phyloP scores from a whole-genome alignment of 2,113 vertebrate species.

The Leptobrachium ailaonicum region DNA sequence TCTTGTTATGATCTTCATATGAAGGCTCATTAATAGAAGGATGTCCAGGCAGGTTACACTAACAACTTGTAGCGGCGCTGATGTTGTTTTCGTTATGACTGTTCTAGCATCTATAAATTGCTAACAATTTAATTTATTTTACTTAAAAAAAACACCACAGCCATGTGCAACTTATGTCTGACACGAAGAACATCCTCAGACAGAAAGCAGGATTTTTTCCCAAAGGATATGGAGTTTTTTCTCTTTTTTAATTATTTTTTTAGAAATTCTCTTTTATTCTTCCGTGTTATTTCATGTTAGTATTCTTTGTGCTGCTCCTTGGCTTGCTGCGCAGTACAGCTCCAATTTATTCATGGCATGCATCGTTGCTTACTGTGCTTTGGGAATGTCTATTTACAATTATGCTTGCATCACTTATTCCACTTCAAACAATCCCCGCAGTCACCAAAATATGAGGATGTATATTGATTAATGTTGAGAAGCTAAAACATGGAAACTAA shows the following conservation, averaged over 20 bases:
- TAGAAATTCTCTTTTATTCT: neutral
- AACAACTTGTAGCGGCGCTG: no score
- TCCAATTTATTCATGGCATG: constrained; percentile 33
- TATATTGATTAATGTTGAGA: constrained; percentile 31
- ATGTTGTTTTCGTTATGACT: no score
- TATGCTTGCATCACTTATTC: neutral
- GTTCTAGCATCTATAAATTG: neutral
- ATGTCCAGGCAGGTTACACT: no score
- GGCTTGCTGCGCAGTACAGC: neutral
- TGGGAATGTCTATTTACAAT: neutral
- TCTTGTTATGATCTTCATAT: no score
- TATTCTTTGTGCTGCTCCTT: constrained; percentile 1
- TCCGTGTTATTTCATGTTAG: neutral
- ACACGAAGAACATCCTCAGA: neutral
- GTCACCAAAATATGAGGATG: rapidly evolving
- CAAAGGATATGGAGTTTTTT: neutral
- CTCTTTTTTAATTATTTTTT: neutral
- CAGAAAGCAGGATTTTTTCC: neutral
- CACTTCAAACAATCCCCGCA: constrained; percentile 6
- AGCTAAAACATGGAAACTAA: neutral
- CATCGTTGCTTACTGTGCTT: neutral
- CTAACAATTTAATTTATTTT: neutral
- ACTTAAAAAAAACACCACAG: no score
- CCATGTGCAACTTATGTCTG: no score
- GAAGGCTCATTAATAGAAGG: no score